Base-by-base conservation (phyloP, 1,140 invertebrate species). In the Drosophila trapezifrons region DNA sequence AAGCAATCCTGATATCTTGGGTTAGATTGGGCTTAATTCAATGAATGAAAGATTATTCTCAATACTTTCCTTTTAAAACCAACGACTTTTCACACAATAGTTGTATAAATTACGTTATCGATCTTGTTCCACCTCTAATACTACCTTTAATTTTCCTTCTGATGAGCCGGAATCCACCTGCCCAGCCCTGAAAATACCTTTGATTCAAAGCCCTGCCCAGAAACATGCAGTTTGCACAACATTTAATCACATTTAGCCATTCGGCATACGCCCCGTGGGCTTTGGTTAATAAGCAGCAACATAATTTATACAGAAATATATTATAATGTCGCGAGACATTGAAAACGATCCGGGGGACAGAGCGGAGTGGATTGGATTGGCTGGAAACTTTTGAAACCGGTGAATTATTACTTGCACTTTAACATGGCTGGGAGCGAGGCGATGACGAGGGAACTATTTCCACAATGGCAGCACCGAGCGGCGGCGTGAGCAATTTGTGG, bases 321-420 rank as follows among this genome's bases (percentile, higher is more conserved):
- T 84, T 78, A 89, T 85, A 84, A 84, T 87, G 83, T 87, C 83
- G 78, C 71, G 64, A 89, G 80, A 66, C 82, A 86, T 86, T 85
- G 82, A 85, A 84, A 85, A 72, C 81, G 46, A 51, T 42, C 46
- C 37, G 10, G n/a, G n/a, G 57, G 51, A 18, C 4, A 54, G n/a
- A 32, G 76, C 20, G 18, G 20, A 54, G 55, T 51, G 22, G 43
- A 43, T 56, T 47, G 46, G 60, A 52, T 52, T 52, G 49, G 32
- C 60, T 40, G 84, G 75, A 84, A 77, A 78, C 80, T 89, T 83
- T 89, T 84, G 80, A 89, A 89, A 87, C 75, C 80, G 49, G 70
- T 89, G 84, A 89, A 78, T 90, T 89, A 89, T 89, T 89, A 89
- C 84, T 90, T 89, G 84, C 84, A 89, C 84, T 89, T 89, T 89